phyloP scores from a whole-genome alignment of 2,113 vertebrate genomes.

The Aphyosemion australe region DNA sequence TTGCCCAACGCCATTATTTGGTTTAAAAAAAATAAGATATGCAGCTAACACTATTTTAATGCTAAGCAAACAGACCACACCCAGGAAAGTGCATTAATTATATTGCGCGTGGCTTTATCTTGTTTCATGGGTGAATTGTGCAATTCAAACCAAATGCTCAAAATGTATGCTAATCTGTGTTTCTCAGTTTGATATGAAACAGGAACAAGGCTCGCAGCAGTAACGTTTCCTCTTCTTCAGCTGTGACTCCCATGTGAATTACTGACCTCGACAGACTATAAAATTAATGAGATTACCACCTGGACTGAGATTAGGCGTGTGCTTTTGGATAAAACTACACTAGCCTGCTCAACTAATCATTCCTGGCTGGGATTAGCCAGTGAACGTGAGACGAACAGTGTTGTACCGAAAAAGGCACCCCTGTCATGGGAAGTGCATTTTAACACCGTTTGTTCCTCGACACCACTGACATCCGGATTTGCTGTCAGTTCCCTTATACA shows the following conservation, averaged over 20 bases:
- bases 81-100: slow-evolving; percentile 14
- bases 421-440: too few relatives aligned
- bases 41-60: background rate
- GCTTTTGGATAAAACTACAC: slow-evolving; percentile 33
- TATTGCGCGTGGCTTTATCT: background rate
- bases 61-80: slow-evolving; percentile 39
- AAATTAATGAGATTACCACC: slow-evolving; percentile 58
- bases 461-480: too few relatives aligned
- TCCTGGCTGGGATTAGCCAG: slow-evolving; percentile 49
- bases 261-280: background rate
- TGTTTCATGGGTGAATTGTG: background rate
- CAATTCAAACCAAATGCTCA: background rate
- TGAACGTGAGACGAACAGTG: background rate
- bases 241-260: slow-evolving; percentile 3
- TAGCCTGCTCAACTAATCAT: slow-evolving; percentile 38
- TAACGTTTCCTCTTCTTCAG: background rate
- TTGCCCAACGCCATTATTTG: background rate
- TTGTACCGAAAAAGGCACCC: too few relatives aligned
- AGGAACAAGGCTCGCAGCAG: background rate
- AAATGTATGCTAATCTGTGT: background rate
- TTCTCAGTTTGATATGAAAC: background rate
- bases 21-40: slow-evolving; percentile 1
- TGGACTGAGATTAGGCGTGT: slow-evolving; percentile 37
- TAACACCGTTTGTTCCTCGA: too few relatives aligned
- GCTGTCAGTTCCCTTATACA: too few relatives aligned